A percentile compares a stretch with the other conserved stretches of the same genome.
phyloP scores from a whole-genome alignment of 30 jellyfish, hydroid and myxozoan species.

The Turritopsis rubra region DNA sequence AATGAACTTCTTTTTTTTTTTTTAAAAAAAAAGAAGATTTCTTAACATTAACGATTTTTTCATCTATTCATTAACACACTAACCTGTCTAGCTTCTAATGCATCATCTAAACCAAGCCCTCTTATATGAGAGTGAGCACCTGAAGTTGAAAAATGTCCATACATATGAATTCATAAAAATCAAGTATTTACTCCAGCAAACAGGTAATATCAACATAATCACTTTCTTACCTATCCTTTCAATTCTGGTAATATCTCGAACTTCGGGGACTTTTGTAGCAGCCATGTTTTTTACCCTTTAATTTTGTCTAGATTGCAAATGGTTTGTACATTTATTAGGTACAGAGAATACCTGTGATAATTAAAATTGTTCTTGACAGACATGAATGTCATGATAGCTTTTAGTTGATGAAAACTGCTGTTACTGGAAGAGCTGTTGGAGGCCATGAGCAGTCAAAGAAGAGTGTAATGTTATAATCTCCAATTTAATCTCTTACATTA shows the following conservation, averaged over 20 bases:
- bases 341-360: too few species aligned
- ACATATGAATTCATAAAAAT: too few species aligned
- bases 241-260: slow-evolving; percentile 83
- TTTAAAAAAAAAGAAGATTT: not conserved
- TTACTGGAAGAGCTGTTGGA: too few species aligned
- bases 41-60: not conserved
- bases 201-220: too few species aligned
- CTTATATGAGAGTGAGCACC: slow-evolving; percentile 99
- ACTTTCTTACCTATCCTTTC: slow-evolving; percentile 85
- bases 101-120: slow-evolving; percentile 97
- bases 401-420: too few species aligned
- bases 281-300: slow-evolving; percentile 22
- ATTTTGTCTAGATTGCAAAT: not conserved
- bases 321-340: not conserved
- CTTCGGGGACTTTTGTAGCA: slow-evolving; percentile 92
- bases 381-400: too few species aligned
- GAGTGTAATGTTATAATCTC: too few species aligned
- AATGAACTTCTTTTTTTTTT: not conserved
- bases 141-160: too few species aligned
- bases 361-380: too few species aligned
- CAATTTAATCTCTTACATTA: too few species aligned
- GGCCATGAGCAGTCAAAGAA: too few species aligned
- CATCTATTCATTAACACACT: not conserved
- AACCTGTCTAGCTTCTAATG: slow-evolving; percentile 93
- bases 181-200: too few species aligned